Base-by-base conservation (phyloP, 2,797 vertebrate genomes). In the Heterohyrax brucei region DNA sequence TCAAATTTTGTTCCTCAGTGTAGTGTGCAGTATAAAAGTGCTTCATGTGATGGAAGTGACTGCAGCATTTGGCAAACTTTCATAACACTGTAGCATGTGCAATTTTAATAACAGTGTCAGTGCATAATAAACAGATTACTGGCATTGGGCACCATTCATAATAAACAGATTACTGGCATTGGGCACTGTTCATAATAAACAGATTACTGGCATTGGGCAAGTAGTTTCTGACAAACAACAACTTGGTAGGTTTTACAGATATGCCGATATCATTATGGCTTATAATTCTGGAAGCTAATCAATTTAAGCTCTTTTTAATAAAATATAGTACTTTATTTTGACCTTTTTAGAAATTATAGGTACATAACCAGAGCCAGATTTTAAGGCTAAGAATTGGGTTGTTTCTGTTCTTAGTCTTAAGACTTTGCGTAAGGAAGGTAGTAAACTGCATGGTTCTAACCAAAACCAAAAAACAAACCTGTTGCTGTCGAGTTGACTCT, bases 291-390 rank as follows among this genome's bases (percentile, higher is more conserved):
- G 73, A 91, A 84, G 66, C 48, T 62, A 66, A 80, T 61, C 24
- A 87, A 73, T 95, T 91, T 73, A 61, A 93, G 18, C 14, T 93
- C 7, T 96, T 72, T 72, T 91, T 83, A 93, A 53, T 75, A 78
- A 61, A 53, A 14, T 68, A 30, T 22, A 79, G 26, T 86, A 61
- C 70, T 61, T 84, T 92, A 62, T 81, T 73, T 87, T 93, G 72
- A 93, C 33, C 4, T 87, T 87, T 83, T 87, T 85, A 76, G 70
- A 92, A 85, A 79, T 89, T 68, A 46, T 44, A 62, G 59, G 78
- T 59, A 82, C 24, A 33, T 53, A 75, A 46, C 18, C 39, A 78
- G 50, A 83, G 44, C 53, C 26, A 78, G 73, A 90, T 64, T 79
- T 94, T 94, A 89, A 44, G 21, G 39, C 62, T 24, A 19, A 39